phyloP scores from a whole-genome alignment of 2,888 invertebrate genomes.

The Nemoura dubitans region DNA sequence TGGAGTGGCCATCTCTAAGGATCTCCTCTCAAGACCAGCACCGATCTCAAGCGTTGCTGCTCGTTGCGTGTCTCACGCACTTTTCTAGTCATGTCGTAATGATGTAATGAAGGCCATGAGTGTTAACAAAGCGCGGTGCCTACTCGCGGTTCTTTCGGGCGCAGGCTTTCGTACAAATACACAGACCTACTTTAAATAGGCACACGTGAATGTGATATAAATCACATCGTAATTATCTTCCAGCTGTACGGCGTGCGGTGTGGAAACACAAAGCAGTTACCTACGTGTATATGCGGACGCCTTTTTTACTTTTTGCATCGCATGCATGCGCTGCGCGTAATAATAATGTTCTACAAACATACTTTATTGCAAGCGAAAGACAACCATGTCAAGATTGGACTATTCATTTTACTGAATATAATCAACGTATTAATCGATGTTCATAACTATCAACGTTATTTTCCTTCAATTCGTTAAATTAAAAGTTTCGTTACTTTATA shows the following conservation, averaged over 20 bases:
- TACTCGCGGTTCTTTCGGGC: not conserved
- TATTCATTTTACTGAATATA: not conserved
- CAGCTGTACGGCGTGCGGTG: not conserved
- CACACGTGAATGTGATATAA: not conserved
- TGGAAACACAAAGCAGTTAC: not conserved
- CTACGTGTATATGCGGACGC: not conserved
- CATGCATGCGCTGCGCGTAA: not conserved
- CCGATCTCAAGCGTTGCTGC: not conserved
- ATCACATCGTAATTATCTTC: not conserved
- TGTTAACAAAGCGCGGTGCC: not conserved
- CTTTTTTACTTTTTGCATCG: not conserved
- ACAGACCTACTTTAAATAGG: not conserved
- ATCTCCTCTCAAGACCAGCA: not conserved
- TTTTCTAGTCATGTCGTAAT: not conserved
- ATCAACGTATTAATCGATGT: not conserved
- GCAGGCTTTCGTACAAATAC: not conserved
- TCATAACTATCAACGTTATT: not conserved
- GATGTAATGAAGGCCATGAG: not conserved
- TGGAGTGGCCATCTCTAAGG: too few species aligned
- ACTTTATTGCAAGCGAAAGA: not conserved
- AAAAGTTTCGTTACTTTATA: not conserved
- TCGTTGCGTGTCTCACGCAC: not conserved
- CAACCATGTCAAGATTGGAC: not conserved
- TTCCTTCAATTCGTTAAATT: not conserved
- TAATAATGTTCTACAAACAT: not conserved